Base-by-base conservation (phyloP, 1,140 invertebrate genomes). In the Zaprionus ornatus region DNA sequence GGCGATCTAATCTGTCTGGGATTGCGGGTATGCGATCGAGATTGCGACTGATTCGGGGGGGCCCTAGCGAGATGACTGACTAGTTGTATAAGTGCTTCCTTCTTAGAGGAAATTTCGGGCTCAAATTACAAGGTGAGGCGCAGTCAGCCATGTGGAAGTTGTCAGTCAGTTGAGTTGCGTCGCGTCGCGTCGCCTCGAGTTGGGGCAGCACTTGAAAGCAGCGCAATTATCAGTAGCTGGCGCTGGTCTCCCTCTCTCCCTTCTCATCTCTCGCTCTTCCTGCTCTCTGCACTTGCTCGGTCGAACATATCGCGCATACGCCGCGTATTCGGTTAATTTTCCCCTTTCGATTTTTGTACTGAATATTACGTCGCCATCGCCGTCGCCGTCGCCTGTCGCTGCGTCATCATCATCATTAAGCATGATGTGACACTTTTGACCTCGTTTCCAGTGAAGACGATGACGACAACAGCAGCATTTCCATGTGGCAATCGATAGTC, bases 381-480 rank as follows among this genome's bases (percentile, higher is more conserved):
- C 59, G 67, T 54, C 68, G 61, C 17, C 45, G 17, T 32, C 32
- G 29, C 25, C 62, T 45, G 63, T 72, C 80, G 66, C 76, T 59
- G 73, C 78, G 75, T 80, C 86, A 91, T 74, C 82, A 70, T 90
- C 86, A 91, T 91, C 86, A 91, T 88, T 90, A 83, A 79, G 83
- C 75, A 91, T 91, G 90, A 91, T 91, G 90, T 88, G 90, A 91
- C 90, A 85, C 79, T 91, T 91, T 91, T 88, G 86, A 85, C 85
- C 85, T 88, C 80, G 73, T 77, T 90, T 85, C 64, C 77, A 65
- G 54, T 21, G n/a, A 45, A 42, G 40, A 42, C n/a, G n/a, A 45
- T 17, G n/a, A 17, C 40, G 17, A 45, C 40, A 37, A 37, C 29
- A 32, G 29, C 29, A 32, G 60, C 32, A 21, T 7, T 65, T 75